Base-by-base conservation (phyloP, 2,113 vertebrate species). In the Dendropsophus ebraccatus region DNA sequence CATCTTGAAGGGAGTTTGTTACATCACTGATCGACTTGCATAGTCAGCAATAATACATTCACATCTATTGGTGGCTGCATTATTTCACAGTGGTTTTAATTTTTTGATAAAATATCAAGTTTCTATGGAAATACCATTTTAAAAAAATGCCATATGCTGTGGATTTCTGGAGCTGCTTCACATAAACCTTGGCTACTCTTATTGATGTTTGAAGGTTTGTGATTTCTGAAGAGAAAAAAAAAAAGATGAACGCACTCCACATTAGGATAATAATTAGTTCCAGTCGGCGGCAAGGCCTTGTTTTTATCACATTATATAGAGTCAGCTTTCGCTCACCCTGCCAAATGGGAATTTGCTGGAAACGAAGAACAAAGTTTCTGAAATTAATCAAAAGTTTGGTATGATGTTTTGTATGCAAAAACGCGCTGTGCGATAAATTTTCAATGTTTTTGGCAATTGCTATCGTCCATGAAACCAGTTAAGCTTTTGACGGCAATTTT, bases 201-300 rank as follows among this genome's bases (percentile, higher is more conserved):
- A 76, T 30, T 76, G 16, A 50, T 28, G 28, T 50, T 30, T 19
- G 1, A 32, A 32, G 47, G 47, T 52, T 8, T 52, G 25, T 28
- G 21, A 77, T 54, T 21, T 54, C 16, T 52, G 47, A 28, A 76
- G 47, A 11, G 1, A 16, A 30, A 32, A 32, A 25, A 16, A 35
- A 45, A 28, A 30, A 28, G 74, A 74, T 74, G 72, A 74, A 74
- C 72, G 25, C 6, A 41, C 47, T 74, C 2, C 19, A 58, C 52
- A n/a, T 58, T 56, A 32, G 10, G 14, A 78, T 23, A 56, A 78
- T 56, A 78, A 78, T 78, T 78, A 58, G 76, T 37, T 78, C 76
- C 76, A 78, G 76, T 78, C 52, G 23, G 52, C 35, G 58, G 76
- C 50, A 78, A 58, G 76, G 50, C 37, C 77, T 80, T 60, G 77